A percentile compares a stretch with the other conserved stretches of the same genome.
Conservation (phyloP, 2,797 vertebrate species). For the Bryconaethiops microstoma region DNA sequence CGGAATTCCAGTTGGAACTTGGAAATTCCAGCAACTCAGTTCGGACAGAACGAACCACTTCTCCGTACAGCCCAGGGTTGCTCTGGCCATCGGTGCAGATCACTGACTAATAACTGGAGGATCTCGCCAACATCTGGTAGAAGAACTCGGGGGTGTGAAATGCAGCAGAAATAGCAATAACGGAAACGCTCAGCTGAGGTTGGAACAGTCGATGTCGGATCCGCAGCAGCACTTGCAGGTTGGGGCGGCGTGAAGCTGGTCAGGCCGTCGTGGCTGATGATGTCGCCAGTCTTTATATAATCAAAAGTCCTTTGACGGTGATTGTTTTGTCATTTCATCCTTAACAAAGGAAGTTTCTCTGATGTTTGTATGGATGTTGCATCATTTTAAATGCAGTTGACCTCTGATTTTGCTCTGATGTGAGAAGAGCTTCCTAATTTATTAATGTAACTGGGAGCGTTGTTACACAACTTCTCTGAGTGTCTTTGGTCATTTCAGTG, state of each 20-base stretch:
- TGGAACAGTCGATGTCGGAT: not conserved
- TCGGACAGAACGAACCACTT: too few species aligned
- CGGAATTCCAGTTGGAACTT: too few species aligned
- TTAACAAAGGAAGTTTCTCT: not conserved
- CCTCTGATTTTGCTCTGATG: not conserved
- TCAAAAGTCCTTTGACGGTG: not conserved
- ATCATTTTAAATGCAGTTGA: not conserved
- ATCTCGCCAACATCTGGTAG: not conserved
- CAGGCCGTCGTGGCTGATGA: slow-evolving; percentile 21
- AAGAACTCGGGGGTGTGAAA: not conserved
- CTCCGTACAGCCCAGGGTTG: too few species aligned
- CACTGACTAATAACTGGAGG: too few species aligned
- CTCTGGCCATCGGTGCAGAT: too few species aligned
- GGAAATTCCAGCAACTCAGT: too few species aligned
- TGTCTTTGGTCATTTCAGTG: not conserved
- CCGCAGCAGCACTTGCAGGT: not conserved
- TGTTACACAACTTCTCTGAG: slow-evolving; percentile 2
- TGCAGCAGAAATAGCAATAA: not conserved
- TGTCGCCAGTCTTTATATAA: not conserved
- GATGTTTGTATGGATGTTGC: slow-evolving; percentile 7
- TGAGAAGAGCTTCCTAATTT: slow-evolving; percentile 34
- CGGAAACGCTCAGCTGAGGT: not conserved
- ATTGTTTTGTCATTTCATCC: not conserved
- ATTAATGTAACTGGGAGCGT: slow-evolving; percentile 33
- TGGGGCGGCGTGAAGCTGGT: too few species aligned